A percentile compares a stretch with the other conserved stretches of the same genome.
Evolutionary conservation across 2,113 vertebrate genomes (phyloP).

Genomic region (Morone saxatilis): DNA sequence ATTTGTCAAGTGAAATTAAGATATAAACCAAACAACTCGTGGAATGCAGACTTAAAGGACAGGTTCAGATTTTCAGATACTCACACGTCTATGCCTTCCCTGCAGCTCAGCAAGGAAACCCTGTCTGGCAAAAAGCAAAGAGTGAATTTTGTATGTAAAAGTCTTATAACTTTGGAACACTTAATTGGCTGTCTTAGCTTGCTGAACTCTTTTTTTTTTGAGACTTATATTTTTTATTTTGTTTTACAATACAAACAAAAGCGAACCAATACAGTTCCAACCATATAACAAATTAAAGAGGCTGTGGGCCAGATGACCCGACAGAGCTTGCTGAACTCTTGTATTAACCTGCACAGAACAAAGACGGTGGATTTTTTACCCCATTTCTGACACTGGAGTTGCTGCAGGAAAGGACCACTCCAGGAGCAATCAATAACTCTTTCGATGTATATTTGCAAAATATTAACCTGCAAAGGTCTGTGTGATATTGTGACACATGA

Average conservation of each 20-base stretch:
- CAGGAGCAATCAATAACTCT: conserved; percentile 8
- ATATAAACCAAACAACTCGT: not conserved
- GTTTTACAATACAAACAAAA: too few species aligned
- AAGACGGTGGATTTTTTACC: conserved; percentile 16
- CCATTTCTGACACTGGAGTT: not conserved
- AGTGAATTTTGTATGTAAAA: not conserved
- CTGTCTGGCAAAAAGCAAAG: not conserved
- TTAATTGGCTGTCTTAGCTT: conserved; percentile 16
- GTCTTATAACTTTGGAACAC: not conserved
- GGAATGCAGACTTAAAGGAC: not conserved
- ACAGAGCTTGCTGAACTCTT: not conserved
- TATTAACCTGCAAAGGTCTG: not conserved
- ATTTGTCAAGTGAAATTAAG: not conserved
- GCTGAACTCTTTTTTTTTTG: conserved; percentile 5
- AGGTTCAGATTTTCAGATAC: conserved; percentile 12
- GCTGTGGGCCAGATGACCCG: too few species aligned
- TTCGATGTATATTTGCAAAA: not conserved
- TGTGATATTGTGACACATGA: not conserved
- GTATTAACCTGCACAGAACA: conserved; percentile 11
- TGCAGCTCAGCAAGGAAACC: conserved; percentile 7
- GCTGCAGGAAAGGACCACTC: not conserved
- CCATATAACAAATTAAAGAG: too few species aligned
- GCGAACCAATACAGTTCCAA: too few species aligned
- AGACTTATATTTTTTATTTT: too few species aligned
- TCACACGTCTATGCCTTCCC: not conserved